Conservation (phyloP, 2,888 invertebrate species). For the Oxycera nigricornis region DNA sequence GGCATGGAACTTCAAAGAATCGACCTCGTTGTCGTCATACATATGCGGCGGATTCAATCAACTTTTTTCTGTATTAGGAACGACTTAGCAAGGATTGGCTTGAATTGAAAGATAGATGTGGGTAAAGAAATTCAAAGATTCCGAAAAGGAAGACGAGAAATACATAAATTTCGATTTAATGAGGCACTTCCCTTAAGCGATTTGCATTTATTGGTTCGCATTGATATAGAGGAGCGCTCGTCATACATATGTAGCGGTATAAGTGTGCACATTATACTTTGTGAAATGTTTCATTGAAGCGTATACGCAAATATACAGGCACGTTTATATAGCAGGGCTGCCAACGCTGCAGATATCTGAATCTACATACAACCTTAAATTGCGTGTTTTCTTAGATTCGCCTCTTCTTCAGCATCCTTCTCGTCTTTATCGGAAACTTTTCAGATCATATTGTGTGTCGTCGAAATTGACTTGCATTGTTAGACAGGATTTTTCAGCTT, state of each 20-base stretch:
- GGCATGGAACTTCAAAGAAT: background rate
- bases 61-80: slow-evolving; percentile 14
- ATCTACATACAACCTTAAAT: background rate
- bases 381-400: background rate
- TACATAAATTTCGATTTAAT: slow-evolving; percentile 42
- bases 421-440: slow-evolving; percentile 30
- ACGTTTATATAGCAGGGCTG: background rate
- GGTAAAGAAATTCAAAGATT: slow-evolving; percentile 30
- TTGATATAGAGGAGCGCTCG: background rate
- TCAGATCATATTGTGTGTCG: slow-evolving; percentile 35
- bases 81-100: slow-evolving; percentile 31
- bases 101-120: slow-evolving; percentile 28
- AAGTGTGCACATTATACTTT: background rate
- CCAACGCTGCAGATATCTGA: background rate
- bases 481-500: slow-evolving; percentile 27
- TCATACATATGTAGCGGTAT: background rate
- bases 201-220: slow-evolving; percentile 41
- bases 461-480: slow-evolving; percentile 41
- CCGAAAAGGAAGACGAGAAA: slow-evolving; percentile 18
- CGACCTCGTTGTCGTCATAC: slow-evolving; percentile 7
- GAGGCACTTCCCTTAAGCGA: slow-evolving; percentile 42
- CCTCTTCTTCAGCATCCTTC: background rate
- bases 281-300: slow-evolving; percentile 2
- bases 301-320: background rate
- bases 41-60: slow-evolving; percentile 27